A percentile compares a stretch with the other conserved stretches of the same genome.
Evolutionary conservation across 2,113 vertebrate genomes (phyloP).

Genomic region (Turdus rufiventris): DNA sequence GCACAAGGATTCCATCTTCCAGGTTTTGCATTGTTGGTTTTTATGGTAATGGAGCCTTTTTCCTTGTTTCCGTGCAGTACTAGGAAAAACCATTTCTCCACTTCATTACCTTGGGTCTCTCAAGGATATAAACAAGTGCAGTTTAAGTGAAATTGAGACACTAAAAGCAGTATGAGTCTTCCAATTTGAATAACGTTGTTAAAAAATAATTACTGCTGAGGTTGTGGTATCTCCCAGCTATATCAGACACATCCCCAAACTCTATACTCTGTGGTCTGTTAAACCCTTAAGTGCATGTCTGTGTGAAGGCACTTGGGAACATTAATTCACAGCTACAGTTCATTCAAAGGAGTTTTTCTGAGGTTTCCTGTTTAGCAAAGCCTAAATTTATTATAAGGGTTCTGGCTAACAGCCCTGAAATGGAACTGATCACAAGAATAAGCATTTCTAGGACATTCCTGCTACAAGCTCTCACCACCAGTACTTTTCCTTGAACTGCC

Average conservation of each 20-base stretch:
- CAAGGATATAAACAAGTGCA: neutral
- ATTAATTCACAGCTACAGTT: neutral
- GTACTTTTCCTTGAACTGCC: neutral
- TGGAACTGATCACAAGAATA: neutral
- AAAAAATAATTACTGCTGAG: neutral
- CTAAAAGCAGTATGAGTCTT: neutral
- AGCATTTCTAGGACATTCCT: neutral
- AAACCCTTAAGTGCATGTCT: neutral
- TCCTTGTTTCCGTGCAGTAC: neutral
- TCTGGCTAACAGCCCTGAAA: neutral
- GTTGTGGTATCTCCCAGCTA: neutral
- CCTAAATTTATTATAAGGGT: neutral
- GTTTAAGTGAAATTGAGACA: neutral
- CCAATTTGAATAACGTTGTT: neutral
- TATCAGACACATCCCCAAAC: neutral
- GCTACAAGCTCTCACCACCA: neutral
- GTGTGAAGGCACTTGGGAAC: neutral
- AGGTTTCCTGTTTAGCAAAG: slow-evolving; percentile 32
- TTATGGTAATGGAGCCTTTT: neutral
- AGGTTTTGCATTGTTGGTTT: neutral
- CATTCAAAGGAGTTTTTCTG: slow-evolving; percentile 17
- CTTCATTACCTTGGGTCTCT: neutral
- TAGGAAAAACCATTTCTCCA: neutral
- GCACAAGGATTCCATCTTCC: neutral
- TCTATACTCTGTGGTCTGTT: neutral